phyloP scores from a whole-genome alignment of 2,888 invertebrate species.

The Salpingus planirostris region DNA sequence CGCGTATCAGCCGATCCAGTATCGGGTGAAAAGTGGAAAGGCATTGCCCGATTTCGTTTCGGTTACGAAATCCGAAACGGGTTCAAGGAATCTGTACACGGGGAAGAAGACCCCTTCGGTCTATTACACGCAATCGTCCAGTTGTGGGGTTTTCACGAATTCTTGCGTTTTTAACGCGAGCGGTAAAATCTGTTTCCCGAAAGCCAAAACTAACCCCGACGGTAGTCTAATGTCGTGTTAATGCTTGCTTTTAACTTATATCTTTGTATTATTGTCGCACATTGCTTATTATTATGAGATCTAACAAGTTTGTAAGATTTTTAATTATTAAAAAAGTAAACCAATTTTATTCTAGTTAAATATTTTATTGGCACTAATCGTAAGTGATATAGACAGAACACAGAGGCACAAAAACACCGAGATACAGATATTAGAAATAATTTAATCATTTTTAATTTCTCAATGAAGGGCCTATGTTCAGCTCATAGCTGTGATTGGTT shows the following conservation, averaged over 20 bases:
- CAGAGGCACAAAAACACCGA: conserved; percentile 13
- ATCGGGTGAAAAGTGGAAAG: conserved; percentile 37
- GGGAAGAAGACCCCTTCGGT: conserved; percentile 68
- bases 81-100: conserved; percentile 48
- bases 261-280: background rate
- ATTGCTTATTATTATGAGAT: too few relatives aligned
- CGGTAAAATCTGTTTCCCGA: conserved; percentile 74
- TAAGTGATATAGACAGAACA: conserved; percentile 17
- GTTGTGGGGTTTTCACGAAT: conserved; percentile 80
- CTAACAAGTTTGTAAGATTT: too few relatives aligned
- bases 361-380: conserved; percentile 22
- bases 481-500: too few relatives aligned
- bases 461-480: too few relatives aligned
- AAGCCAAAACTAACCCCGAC: conserved; percentile 67
- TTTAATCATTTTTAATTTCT: too few relatives aligned
- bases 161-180: conserved; percentile 73
- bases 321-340: background rate
- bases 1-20: conserved; percentile 32
- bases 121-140: conserved; percentile 79
- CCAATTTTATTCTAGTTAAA: too few relatives aligned
- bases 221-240: conserved; percentile 50
- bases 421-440: too few relatives aligned
- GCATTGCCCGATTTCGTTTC: conserved; percentile 64
- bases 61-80: conserved; percentile 71
- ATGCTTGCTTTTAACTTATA: conserved; percentile 5